Conservation (phyloP, 1,140 invertebrate species). For the Papilio machaon region DNA sequence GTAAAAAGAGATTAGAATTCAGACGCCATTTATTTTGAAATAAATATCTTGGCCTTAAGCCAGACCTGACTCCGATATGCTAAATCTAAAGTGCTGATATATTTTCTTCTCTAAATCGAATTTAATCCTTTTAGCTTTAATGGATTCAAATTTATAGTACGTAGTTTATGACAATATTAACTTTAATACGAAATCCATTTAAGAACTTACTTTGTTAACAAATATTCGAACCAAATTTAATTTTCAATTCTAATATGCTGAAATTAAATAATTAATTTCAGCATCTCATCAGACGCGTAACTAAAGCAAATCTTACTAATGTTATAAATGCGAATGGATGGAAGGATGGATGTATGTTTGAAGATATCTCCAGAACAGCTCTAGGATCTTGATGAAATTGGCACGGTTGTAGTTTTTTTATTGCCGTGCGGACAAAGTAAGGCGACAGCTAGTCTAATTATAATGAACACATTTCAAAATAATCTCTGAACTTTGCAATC, state of each 20-base stretch:
- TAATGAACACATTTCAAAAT: not conserved
- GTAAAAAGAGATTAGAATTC: not conserved
- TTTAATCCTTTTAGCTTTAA: slow-evolving; percentile 30
- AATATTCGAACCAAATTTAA: not conserved
- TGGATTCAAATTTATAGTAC: slow-evolving; percentile 29
- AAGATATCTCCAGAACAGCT: too few species aligned
- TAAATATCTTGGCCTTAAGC: slow-evolving; percentile 29
- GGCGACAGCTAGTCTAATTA: too few species aligned
- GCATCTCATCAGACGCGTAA: too few species aligned
- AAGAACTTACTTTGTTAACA: not conserved
- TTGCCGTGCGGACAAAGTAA: not conserved
- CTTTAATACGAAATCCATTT: not conserved
- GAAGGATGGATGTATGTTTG: too few species aligned
- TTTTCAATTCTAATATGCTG: not conserved
- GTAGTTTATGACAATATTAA: not conserved
- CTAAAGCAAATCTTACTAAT: too few species aligned
- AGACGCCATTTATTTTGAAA: slow-evolving; percentile 19
- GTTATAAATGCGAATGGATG: too few species aligned
- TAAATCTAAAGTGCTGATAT: slow-evolving; percentile 31
- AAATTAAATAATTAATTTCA: too few species aligned
- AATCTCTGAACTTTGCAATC: not conserved
- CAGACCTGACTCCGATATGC: slow-evolving; percentile 28
- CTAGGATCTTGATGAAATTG: too few species aligned
- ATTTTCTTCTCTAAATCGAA: slow-evolving; percentile 34
- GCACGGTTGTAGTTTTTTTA: too few species aligned